A percentile compares a stretch with the other conserved stretches of the same genome.
Evolutionary conservation across 2,113 vertebrate genomes (phyloP).

Genomic region (Dryoscopus gambensis): DNA sequence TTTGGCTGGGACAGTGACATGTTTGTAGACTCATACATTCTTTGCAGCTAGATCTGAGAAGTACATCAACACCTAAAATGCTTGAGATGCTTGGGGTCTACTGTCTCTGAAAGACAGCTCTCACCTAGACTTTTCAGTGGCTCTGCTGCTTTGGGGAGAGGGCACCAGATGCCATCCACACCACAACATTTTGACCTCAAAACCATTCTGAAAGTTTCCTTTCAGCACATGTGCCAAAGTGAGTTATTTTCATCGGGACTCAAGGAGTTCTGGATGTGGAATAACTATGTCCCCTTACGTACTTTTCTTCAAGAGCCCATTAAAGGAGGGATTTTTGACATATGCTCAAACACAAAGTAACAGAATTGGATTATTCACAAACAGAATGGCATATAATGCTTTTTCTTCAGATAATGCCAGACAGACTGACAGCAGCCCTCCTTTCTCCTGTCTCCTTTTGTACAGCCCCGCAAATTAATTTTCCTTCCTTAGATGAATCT

Average conservation of each 20-base stretch:
- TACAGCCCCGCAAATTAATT: background rate
- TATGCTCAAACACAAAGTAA: background rate
- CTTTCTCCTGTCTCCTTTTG: background rate
- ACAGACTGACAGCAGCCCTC: background rate
- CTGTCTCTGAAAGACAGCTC: background rate
- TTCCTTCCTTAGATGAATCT: background rate
- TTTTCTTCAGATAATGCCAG: background rate
- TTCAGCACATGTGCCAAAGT: accelerated
- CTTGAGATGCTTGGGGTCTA: background rate
- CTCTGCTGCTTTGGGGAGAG: background rate
- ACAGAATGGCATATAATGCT: background rate
- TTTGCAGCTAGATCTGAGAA: background rate
- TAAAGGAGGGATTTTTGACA: background rate
- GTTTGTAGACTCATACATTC: background rate
- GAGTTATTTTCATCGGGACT: background rate
- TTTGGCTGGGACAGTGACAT: accelerated
- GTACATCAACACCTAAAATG: background rate
- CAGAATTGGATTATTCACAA: background rate
- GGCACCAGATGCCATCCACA: background rate
- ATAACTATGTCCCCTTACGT: background rate
- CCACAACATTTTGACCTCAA: background rate
- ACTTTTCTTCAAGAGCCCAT: background rate
- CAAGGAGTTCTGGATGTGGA: background rate
- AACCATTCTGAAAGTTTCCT: background rate
- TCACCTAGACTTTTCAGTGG: background rate